These are phyloP conservation scores for Hexactinellida sp. DNA, from an alignment of 37 sponge, comb jelly and placozoan genomes.

Conservation along the genomic window DNA sequence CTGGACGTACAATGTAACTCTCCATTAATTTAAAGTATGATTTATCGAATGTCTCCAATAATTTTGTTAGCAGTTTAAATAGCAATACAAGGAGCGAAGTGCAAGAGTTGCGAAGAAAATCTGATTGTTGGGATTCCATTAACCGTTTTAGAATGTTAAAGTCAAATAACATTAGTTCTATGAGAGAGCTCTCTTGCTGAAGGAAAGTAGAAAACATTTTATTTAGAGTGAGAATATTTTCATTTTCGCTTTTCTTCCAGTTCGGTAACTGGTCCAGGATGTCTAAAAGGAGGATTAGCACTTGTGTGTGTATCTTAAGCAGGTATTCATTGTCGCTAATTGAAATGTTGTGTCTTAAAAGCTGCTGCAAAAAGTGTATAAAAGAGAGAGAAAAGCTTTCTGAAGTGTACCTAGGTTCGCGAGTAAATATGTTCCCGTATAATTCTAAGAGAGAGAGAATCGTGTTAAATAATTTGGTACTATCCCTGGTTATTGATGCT, in stretches of 20 bases:
- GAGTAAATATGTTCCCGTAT: background rate
- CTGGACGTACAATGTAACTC: background rate
- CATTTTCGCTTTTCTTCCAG: background rate
- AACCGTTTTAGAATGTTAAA: background rate
- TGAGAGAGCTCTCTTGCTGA: background rate
- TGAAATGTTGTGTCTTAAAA: background rate
- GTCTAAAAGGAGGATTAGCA: background rate
- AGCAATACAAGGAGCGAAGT: background rate
- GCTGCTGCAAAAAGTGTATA: background rate
- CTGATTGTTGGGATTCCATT: conserved; percentile 5
- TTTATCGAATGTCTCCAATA: background rate
- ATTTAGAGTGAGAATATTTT: background rate
- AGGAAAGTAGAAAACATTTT: background rate
- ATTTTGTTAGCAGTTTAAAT: background rate
- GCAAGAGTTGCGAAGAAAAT: background rate
- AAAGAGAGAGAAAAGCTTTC: background rate
- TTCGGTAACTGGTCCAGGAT: background rate
- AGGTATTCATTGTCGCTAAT: background rate
- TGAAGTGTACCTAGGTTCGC: background rate
- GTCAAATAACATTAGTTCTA: background rate
- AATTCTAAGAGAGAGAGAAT: background rate
- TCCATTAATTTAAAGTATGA: background rate
- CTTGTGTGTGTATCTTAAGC: background rate
- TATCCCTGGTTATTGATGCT: background rate
- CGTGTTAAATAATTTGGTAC: background rate